Evolutionary conservation across 92 coral and sea anemone genomes (phyloP).

Genomic region (Paragorgia papillata): DNA sequence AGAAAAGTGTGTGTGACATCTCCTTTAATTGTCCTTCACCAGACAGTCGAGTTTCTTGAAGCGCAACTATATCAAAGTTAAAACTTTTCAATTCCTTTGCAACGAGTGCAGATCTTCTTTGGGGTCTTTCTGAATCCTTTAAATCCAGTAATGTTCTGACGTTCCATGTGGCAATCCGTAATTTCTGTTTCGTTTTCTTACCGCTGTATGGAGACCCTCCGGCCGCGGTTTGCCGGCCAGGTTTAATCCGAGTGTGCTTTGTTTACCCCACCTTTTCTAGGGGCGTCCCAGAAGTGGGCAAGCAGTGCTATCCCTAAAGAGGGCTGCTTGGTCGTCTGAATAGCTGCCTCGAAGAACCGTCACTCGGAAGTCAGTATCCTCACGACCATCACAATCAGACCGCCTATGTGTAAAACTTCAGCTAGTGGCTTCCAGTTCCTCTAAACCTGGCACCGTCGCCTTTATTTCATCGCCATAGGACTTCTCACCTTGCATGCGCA

Average conservation of each 20-base stretch:
- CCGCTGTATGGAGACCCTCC: not conserved
- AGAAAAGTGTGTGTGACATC: not conserved
- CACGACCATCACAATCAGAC: conserved; percentile 9
- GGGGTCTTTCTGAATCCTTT: not conserved
- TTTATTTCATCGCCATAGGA: conserved; percentile 36
- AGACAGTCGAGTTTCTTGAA: not conserved
- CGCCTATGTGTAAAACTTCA: too few relatives aligned
- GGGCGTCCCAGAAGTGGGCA: conserved; percentile 26
- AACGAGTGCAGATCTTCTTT: not conserved
- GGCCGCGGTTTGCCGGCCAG: conserved; percentile 33
- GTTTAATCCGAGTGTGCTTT: conserved; percentile 19
- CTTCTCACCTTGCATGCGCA: too few relatives aligned
- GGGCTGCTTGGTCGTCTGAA: conserved; percentile 28
- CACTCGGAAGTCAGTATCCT: conserved; percentile 24
- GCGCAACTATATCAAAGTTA: not conserved
- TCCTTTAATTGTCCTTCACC: not conserved
- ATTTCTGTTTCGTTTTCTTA: not conserved
- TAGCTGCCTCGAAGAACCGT: not conserved
- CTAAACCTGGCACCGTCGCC: conserved; percentile 37
- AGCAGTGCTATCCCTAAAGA: conserved; percentile 39
- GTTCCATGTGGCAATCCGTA: conserved; percentile 23
- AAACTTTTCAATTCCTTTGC: not conserved
- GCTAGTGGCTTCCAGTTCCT: too few relatives aligned
- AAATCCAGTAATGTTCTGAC: conserved; percentile 42
- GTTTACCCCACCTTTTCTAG: conserved; percentile 34